Base-by-base conservation (phyloP, 2,797 vertebrate genomes). In the Platyrinchus mystaceus region DNA sequence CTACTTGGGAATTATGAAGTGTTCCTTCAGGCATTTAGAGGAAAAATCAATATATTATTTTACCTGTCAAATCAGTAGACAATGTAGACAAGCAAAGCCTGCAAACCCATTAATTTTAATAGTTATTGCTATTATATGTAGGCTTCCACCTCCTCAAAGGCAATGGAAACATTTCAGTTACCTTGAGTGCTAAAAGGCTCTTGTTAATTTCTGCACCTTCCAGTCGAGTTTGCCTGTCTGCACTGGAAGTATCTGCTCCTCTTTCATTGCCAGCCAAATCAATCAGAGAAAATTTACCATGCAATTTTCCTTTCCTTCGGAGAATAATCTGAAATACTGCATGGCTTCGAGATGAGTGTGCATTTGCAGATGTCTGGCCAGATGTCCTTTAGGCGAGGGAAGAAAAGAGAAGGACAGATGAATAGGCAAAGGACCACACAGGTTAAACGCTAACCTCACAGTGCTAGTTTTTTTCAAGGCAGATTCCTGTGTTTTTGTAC, bases 181-280 rank as follows among this genome's bases (percentile, higher is more conserved):
- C 99, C 99, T 99, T 99, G 56, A 99, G 98, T 41, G 99, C 99
- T 98, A 99, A 98, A 97, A 99, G 98, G 96, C 99, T 99, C 98
- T 99, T 99, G 98, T 99, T 99, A 97, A 99, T 99, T 98, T 99
- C 99, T 1, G 99, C 99, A 93, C 99, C 99, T 97, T 99, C 99
- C 60, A 99, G 98, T 43, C 99, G 98, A 0, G 99, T 99, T 98
- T 99, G 99, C 13, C 99, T 98, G 95, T 99, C 99, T 5, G 99
- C 99, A 87, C 99, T 99, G 21, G 99, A 99, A 3, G 99, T 99
- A 96, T 99, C 99, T 7, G 99, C 99, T 49, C 99, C 99, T 87
- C 99, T 98, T 98, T 99, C 99, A 84, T 99, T 99, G 77, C 99
- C 99, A 67, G 99, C 99, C 97, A 99, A 97, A 97, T 99, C 99